Conservation (phyloP, 2,888 invertebrate species). For the Bimastos eiseni region DNA sequence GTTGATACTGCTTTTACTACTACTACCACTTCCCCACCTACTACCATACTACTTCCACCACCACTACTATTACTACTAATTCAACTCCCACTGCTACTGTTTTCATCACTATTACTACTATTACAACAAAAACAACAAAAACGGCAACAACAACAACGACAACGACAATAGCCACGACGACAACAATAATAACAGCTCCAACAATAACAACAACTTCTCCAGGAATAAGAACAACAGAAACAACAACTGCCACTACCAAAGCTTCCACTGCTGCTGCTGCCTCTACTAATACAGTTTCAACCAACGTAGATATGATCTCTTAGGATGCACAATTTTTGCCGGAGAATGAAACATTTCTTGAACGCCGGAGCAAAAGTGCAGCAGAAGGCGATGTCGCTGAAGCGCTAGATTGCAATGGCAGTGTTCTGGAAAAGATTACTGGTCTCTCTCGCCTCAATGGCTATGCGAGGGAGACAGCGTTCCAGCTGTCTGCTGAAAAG, state of each 20-base stretch:
- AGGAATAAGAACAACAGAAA: background rate
- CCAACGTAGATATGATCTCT: too few species aligned
- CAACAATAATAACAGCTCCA: constrained; percentile 37
- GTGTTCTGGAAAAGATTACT: too few species aligned
- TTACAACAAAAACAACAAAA: constrained; percentile 24
- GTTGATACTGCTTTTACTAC: constrained; percentile 39
- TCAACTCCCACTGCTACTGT: constrained; percentile 38
- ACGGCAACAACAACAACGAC: constrained; percentile 29
- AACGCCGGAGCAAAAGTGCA: too few species aligned
- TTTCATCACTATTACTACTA: constrained; percentile 40
- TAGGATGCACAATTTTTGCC: too few species aligned
- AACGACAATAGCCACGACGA: constrained; percentile 34
- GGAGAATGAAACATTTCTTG: too few species aligned
- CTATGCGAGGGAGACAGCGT: too few species aligned
- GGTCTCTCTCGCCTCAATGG: too few species aligned
- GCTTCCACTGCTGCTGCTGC: constrained; percentile 28
- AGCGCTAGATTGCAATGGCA: too few species aligned
- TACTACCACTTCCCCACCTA: background rate
- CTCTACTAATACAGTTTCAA: background rate
- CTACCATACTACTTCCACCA: constrained; percentile 38
- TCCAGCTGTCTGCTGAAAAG: background rate
- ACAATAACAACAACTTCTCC: constrained; percentile 5
- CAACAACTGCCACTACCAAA: constrained; percentile 28
- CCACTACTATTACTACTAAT: constrained; percentile 38
- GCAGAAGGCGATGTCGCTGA: too few species aligned